Conservation (phyloP, 2,113 vertebrate genomes). For the Sceloporus undulatus region DNA sequence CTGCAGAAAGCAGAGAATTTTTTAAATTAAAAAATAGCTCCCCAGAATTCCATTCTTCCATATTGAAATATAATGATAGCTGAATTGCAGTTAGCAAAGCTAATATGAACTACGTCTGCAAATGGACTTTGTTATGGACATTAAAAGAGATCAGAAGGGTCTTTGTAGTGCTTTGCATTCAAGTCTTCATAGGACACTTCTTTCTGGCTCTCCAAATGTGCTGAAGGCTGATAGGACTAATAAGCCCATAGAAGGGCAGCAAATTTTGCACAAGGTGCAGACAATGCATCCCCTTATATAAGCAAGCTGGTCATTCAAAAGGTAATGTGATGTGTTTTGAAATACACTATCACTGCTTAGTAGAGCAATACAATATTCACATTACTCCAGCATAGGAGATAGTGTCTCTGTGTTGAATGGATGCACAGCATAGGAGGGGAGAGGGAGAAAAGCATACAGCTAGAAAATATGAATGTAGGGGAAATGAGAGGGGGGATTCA, state of each 20-base stretch:
- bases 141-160: neutral
- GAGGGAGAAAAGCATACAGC: neutral
- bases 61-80: constrained; percentile 38
- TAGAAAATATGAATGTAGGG: neutral
- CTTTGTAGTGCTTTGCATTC: constrained; percentile 35
- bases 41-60: constrained; percentile 44
- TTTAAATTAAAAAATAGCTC: neutral
- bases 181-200: neutral
- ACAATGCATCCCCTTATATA: constrained; percentile 29
- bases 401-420: neutral
- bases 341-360: neutral
- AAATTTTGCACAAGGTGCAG: neutral
- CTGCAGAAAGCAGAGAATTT: neutral
- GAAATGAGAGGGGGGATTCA: neutral
- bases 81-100: constrained; percentile 40
- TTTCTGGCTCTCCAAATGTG: constrained; percentile 36
- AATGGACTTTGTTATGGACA: constrained; percentile 19
- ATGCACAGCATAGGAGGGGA: neutral
- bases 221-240: constrained; percentile 42
- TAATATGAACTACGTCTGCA: constrained; percentile 38
- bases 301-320: constrained; percentile 18
- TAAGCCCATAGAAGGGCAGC: constrained; percentile 9
- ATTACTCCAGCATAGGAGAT: neutral
- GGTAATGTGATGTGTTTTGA: constrained; percentile 28
- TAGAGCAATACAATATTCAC: neutral